These are phyloP conservation scores for Glossophaga mutica DNA, from an alignment of 2,797 vertebrate species.

Conservation along the genomic window DNA sequence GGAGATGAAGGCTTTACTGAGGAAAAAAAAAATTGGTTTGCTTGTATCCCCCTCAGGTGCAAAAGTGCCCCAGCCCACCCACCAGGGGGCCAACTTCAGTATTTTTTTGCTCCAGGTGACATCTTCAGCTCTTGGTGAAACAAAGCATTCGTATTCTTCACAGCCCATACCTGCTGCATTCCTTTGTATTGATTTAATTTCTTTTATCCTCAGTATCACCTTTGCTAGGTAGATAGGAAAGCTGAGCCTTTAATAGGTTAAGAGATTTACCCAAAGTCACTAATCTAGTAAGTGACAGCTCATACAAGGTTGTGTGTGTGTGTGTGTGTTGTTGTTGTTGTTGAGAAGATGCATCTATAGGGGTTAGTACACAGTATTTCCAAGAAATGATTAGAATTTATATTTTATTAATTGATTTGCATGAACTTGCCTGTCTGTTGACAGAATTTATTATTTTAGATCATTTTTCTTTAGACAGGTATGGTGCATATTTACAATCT, in stretches of 20 bases:
- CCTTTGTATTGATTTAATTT: background rate
- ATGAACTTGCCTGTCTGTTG: background rate
- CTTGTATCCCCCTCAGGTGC: background rate
- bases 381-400: background rate
- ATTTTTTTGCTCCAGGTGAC: background rate
- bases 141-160: background rate
- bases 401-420: background rate
- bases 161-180: background rate
- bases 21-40: background rate
- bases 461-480: background rate
- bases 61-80: background rate
- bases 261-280: background rate
- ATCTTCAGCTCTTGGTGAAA: background rate
- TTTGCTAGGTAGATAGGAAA: background rate
- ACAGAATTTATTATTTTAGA: background rate
- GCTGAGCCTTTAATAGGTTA: background rate
- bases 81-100: background rate
- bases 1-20: background rate
- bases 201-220: background rate
- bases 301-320: background rate
- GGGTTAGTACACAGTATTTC: background rate
- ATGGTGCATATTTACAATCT: background rate
- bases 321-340: too few relatives aligned
- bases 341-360: background rate
- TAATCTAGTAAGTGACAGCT: background rate